Evolutionary conservation across 2,797 vertebrate species (phyloP).

Genomic region (Dicrostonyx torquatus): DNA sequence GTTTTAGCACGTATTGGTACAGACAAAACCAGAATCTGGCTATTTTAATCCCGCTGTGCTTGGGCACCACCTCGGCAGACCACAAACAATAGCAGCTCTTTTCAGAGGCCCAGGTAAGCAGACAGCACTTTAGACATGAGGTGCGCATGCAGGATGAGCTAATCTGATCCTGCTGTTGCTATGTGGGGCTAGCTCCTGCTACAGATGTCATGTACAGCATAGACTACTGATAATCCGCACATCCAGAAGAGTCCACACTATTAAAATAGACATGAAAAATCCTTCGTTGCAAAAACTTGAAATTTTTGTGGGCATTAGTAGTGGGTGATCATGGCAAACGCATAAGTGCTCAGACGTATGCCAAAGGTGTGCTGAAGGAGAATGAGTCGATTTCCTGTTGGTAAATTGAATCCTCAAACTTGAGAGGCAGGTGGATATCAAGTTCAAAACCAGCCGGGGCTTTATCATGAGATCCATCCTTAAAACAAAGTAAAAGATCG

Average conservation of each 20-base stretch:
- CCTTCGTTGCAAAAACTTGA: background rate
- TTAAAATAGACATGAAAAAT: background rate
- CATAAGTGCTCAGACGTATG: background rate
- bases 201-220: background rate
- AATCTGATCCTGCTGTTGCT: background rate
- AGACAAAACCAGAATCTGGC: background rate
- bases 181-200: background rate
- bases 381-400: background rate
- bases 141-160: fast-evolving
- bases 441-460: background rate
- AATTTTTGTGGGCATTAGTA: background rate
- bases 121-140: background rate
- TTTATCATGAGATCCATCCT: background rate
- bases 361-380: constrained; percentile 13
- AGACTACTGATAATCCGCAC: background rate
- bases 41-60: background rate
- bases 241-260: background rate
- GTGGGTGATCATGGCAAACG: background rate
- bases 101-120: background rate
- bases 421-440: no score
- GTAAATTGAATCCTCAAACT: background rate
- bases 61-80: background rate
- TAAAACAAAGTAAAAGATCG: background rate
- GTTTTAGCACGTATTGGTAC: background rate
- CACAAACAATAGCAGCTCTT: background rate